Evolutionary conservation across 2,113 vertebrate species (phyloP).

Genomic region (human (Homo sapiens)): GRCh38 chr16:5909001-5909500

Average conservation of each 20-base stretch:
- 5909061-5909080: neutral
- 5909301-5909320: too few relatives aligned
- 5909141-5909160: too few relatives aligned
- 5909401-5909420: too few relatives aligned
- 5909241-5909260: fast-evolving
- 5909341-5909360: too few relatives aligned
- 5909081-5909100: neutral
- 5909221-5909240: too few relatives aligned
- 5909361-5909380: too few relatives aligned
- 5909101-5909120: too few relatives aligned
- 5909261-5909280: too few relatives aligned
- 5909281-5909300: too few relatives aligned
- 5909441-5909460: neutral
- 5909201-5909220: too few relatives aligned
- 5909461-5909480: neutral
- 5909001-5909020: neutral
- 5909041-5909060: neutral
- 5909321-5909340: fast-evolving
- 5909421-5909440: neutral
- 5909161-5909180: too few relatives aligned
- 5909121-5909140: fast-evolving
- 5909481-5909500: fast-evolving
- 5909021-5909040: neutral
- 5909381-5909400: fast-evolving
- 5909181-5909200: fast-evolving